phyloP scores from a whole-genome alignment of 2,888 invertebrate species.

The Aleiodes alternator region DNA sequence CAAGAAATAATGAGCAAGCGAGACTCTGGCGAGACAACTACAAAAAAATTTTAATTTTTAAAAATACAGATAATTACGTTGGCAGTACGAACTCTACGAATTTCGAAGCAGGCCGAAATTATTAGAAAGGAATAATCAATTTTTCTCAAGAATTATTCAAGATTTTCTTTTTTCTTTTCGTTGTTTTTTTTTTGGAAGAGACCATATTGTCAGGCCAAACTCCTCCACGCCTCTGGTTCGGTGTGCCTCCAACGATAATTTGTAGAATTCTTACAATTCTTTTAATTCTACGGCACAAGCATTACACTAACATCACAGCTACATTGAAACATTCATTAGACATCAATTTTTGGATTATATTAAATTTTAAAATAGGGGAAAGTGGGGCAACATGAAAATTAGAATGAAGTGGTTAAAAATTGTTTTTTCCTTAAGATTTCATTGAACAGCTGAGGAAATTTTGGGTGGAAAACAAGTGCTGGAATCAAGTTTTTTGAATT shows the following conservation, averaged over 20 bases:
- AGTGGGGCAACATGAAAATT: background rate
- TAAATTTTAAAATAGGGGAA: background rate
- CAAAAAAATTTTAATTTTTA: conserved; percentile 40
- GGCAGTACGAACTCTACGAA: conserved; percentile 60
- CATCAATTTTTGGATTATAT: conserved; percentile 17
- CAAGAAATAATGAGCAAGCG: conserved; percentile 19
- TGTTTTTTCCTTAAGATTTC: too few relatives aligned
- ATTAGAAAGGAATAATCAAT: conserved; percentile 20
- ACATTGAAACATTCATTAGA: conserved; percentile 19
- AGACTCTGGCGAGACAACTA: conserved; percentile 35
- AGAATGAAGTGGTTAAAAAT: too few relatives aligned
- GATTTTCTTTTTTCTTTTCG: conserved; percentile 1
- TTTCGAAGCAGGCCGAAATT: conserved; percentile 58
- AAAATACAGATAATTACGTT: conserved; percentile 52
- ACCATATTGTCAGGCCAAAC: conserved; percentile 67
- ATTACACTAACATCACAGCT: conserved; percentile 26
- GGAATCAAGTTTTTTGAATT: too few relatives aligned
- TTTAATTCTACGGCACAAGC: conserved; percentile 34
- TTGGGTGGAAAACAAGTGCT: too few relatives aligned
- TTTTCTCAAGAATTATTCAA: conserved; percentile 16
- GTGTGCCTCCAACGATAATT: conserved; percentile 63
- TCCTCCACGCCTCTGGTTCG: conserved; percentile 65
- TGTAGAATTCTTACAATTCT: conserved; percentile 58
- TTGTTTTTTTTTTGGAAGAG: conserved; percentile 36
- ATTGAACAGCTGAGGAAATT: too few relatives aligned